These are phyloP conservation scores for Redunca redunca DNA, from an alignment of 2,113 vertebrate genomes.

Conservation along the genomic window DNA sequence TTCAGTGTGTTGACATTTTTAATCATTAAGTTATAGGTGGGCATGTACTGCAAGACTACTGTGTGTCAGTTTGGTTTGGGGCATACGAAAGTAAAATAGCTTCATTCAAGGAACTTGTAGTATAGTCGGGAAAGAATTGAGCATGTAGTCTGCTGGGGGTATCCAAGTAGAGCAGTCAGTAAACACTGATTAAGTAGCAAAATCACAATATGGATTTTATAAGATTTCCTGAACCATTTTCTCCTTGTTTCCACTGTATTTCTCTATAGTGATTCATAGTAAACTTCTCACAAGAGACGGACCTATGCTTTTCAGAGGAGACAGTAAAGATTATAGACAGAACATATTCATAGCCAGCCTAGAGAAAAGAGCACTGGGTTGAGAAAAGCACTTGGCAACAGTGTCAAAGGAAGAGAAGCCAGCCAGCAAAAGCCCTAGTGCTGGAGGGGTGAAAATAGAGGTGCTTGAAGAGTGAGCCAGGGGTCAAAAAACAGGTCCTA, in stretches of 20 bases:
- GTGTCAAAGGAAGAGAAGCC: background rate
- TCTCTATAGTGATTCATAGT: background rate
- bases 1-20: slow-evolving; percentile 20
- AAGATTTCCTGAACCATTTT: background rate
- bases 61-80: background rate
- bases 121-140: background rate
- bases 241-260: background rate
- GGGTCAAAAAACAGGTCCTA: background rate
- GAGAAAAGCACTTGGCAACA: background rate
- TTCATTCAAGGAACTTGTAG: background rate
- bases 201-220: background rate
- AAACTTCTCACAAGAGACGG: background rate
- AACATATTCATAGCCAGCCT: background rate
- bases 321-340: background rate
- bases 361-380: background rate
- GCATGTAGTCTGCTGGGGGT: background rate
- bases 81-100: background rate
- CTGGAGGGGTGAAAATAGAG: background rate
- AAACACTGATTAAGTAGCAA: background rate
- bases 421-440: background rate
- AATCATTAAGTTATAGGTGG: background rate
- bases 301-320: background rate
- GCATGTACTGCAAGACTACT: background rate
- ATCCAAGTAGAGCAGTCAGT: background rate
- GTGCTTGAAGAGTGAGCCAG: background rate